Base-by-base conservation (phyloP, 1,140 invertebrate species). In the Octopus sinensis region DNA sequence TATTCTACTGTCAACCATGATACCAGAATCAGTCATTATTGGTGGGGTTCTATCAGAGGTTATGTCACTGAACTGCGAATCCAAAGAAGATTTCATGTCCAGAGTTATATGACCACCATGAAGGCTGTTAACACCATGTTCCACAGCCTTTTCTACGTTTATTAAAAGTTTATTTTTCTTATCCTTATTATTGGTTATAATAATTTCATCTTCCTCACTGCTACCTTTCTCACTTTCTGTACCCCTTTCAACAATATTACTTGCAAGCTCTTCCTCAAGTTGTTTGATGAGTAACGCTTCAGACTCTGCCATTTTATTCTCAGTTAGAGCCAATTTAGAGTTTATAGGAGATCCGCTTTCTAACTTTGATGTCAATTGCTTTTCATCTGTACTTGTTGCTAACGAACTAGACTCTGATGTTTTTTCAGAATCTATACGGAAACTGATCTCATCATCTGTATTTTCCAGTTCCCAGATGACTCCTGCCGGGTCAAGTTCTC, bases 21-120 rank as follows among this genome's bases (percentile, higher is more conserved):
- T 88, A 4, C 87, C 87, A 79, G 87, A 88, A 79, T 88, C 87
- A 0, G 84, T 86, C 87, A 88, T 87, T 6, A 84, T 79, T n/a
- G 76, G 43, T 77, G 56, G 78, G 1, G 10, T 12, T 56, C 54
- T 73, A n/a, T 17, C 30, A 17, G 5, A 12, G 30, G 7, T 73
- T 73, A 73, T 73, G 5, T 73, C 68, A 73, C 30, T 23, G 9
- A 12, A 9, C 6, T n/a, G 17, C 17, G 68, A 73, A 13, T 73
- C 68, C 6, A 23, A 23, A 13, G 17, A 5, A 6, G 17, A 73
- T 6, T 23, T 23, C 5, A 13, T 73, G 30, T 73, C 68, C 6
- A 12, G 5, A 73, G 30, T 73, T 6, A 13, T 73, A 12, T 13
- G 17, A 73, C 17, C 17, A 5, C 7, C 68, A 6, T 73, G 68